Base-by-base conservation (phyloP, 2,888 invertebrate species). In the Eupithecia abbreviata region DNA sequence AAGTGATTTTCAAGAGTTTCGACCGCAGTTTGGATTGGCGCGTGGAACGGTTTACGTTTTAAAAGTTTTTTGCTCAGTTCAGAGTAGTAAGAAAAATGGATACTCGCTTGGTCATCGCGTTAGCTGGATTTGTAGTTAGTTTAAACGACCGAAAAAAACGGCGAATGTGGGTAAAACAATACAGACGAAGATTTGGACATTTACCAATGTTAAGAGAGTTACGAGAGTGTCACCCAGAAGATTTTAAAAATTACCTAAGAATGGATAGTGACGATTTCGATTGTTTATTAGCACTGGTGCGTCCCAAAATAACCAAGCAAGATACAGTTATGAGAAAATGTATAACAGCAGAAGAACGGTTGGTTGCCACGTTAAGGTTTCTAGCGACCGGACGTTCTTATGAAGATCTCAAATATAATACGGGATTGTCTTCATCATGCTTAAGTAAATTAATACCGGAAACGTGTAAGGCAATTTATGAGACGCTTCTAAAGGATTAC, bases 231-330 rank as follows among this genome's bases (percentile, higher is more conserved):
- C 71, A 76, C 62, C 76, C 80, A 47, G 76, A 79, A 75, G 74
- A 80, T 75, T 80, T 80, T 62, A 77, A 75, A 68, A 79, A 76
- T 73, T 74, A 76, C 73, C 75, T 79, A 62, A 79, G 80, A 75
- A 79, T 80, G 79, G 76, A 79, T 67, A 76, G 72, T 67, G 73
- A 74, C 68, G 51, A 51, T 51, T 51, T 51, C 51, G 51, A 51
- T 51, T 51, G 51, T 51, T 51, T 75, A 73, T 75, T 79, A 67
- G 69, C 68, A 72, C 72, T 77, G 71, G 71, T 79, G 66, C 72
- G 71, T 72, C 72, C 75, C 58, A 72, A 74, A 72, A 15, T 79
- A 67, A 71, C 72, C 2, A 79, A 77, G 70, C 77, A 79, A 77
- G 75, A 75, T 72, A 77, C 77, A 45, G 70, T 72, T 70, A 72